phyloP scores from a whole-genome alignment of 2,113 vertebrate species.

The Nannospalax galili region DNA sequence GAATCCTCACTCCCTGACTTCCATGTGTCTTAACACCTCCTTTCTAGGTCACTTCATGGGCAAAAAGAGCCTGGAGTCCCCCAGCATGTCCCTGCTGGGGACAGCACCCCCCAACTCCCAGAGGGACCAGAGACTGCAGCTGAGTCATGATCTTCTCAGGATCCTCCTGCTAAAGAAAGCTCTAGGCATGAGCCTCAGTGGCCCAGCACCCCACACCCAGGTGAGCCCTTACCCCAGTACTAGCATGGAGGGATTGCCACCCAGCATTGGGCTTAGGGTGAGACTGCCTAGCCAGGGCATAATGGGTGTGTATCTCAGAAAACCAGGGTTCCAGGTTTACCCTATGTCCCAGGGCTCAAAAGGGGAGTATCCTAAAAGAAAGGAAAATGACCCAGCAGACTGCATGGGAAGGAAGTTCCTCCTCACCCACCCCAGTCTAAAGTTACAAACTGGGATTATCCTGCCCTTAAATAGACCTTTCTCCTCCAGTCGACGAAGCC shows the following conservation, averaged over 20 bases:
- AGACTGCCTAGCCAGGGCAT: neutral
- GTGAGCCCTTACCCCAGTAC: conserved; percentile 80
- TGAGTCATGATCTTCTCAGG: conserved; percentile 87
- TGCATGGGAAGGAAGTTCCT: neutral
- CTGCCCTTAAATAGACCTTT: neutral
- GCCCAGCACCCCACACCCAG: conserved; percentile 80
- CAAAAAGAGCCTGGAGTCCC: conserved; percentile 90
- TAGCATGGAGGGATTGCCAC: neutral
- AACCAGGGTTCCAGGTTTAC: neutral
- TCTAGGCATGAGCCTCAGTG: conserved; percentile 80
- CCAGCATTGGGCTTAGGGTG: neutral
- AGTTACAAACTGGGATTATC: neutral
- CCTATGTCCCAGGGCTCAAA: neutral
- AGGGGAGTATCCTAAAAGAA: neutral
- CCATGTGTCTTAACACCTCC: neutral
- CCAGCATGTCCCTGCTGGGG: conserved; percentile 76
- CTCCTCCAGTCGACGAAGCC: neutral
- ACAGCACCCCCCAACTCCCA: conserved; percentile 70
- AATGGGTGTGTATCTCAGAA: neutral
- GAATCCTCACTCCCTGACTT: neutral
- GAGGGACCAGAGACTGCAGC: conserved; percentile 83
- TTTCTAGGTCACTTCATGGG: conserved; percentile 96
- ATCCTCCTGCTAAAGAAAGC: conserved; percentile 83
- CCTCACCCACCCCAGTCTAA: neutral
- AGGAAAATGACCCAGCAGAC: neutral